phyloP scores from a whole-genome alignment of 53 echinoderm and acorn worm genomes.

The Pentamera pediparva region DNA sequence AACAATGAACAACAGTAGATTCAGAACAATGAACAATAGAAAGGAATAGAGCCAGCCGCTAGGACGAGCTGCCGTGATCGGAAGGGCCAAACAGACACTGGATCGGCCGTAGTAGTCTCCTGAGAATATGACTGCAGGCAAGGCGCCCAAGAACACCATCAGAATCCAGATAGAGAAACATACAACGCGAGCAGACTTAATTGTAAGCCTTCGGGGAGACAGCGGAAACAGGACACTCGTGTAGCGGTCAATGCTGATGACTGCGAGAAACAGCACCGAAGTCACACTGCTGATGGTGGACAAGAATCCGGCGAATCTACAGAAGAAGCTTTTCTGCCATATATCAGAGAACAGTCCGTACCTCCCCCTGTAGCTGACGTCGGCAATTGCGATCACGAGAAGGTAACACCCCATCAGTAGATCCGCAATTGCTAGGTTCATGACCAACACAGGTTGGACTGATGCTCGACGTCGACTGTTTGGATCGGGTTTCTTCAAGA shows the following conservation, averaged over 20 bases:
- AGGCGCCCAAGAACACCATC: constrained; percentile 45
- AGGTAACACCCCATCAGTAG: constrained; percentile 27
- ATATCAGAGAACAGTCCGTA: constrained; percentile 16
- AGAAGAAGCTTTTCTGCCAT: constrained; percentile 22
- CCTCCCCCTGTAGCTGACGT: constrained; percentile 5
- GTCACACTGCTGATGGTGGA: constrained; percentile 47
- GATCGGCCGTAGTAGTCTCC: constrained; percentile 82
- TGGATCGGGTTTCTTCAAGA: neutral
- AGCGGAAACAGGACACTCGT: constrained; percentile 37
- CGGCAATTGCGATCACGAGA: constrained; percentile 12
- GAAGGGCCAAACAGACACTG: constrained; percentile 86
- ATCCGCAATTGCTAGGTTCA: constrained; percentile 27
- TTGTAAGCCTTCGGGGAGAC: constrained; percentile 12
- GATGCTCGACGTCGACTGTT: neutral
- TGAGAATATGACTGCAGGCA: constrained; percentile 72
- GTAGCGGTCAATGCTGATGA: constrained; percentile 48
- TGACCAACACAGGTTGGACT: constrained; percentile 11
- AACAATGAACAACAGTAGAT: constrained; percentile 44
- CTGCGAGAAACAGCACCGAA: constrained; percentile 42
- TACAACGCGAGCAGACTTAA: constrained; percentile 25
- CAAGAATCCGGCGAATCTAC: constrained; percentile 25
- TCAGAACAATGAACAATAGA: constrained; percentile 11
- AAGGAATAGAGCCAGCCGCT: constrained; percentile 87
- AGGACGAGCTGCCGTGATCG: constrained; percentile 54
- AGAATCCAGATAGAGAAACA: constrained; percentile 40